Conservation (phyloP, 2,888 invertebrate species). For the Kryphioiulus occultus region DNA sequence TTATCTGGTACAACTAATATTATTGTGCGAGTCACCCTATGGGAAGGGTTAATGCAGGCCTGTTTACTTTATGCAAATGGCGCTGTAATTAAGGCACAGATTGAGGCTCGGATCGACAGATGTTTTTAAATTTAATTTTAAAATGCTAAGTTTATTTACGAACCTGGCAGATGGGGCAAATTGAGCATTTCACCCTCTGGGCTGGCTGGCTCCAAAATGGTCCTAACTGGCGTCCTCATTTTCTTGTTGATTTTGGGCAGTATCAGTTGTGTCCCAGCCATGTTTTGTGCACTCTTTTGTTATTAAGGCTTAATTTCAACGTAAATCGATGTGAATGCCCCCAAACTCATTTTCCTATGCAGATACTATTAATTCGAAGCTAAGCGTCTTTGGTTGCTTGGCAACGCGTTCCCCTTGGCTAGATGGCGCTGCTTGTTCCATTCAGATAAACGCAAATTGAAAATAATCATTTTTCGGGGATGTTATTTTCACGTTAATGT, state of each 20-base stretch:
- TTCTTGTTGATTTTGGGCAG: neutral
- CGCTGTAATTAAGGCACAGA: neutral
- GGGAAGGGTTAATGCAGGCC: constrained; percentile 3
- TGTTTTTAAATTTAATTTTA: neutral
- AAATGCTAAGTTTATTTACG: neutral
- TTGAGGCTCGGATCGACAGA: neutral
- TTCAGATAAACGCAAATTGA: neutral
- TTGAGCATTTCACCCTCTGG: neutral
- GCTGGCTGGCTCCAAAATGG: neutral
- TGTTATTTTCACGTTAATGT: too few relatives aligned
- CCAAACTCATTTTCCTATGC: neutral
- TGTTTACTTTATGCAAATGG: neutral
- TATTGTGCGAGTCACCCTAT: neutral
- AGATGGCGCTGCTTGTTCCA: neutral
- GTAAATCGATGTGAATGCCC: neutral
- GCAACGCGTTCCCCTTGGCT: neutral
- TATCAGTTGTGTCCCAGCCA: neutral
- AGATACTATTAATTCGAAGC: neutral
- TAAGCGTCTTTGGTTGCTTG: neutral
- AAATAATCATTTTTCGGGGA: neutral
- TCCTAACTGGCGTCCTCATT: neutral
- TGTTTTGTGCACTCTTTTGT: neutral
- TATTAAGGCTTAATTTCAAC: neutral
- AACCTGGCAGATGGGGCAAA: constrained; percentile 36
- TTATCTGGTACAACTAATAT: neutral